phyloP scores from a whole-genome alignment of 2,888 invertebrate species.

The Flexamia atlantica region DNA sequence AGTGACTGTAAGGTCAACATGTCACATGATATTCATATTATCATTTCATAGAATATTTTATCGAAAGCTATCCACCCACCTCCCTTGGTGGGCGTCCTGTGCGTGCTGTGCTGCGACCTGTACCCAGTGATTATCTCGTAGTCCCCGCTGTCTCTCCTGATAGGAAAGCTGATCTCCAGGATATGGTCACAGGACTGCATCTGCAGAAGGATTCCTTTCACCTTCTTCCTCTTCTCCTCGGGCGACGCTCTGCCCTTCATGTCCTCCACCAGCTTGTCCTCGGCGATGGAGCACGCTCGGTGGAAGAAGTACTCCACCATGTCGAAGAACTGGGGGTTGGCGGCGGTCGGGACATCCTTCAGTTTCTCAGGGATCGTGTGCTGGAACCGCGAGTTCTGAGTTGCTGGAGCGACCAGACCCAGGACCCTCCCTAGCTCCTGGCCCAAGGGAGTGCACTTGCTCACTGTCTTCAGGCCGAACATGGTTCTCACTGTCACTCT shows the following conservation, averaged over 20 bases:
- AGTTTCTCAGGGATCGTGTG: constrained; percentile 91
- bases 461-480: constrained; percentile 43
- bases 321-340: constrained; percentile 94
- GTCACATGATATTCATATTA: not conserved
- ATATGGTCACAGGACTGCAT: constrained; percentile 98
- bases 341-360: constrained; percentile 86
- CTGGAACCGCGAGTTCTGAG: constrained; percentile 75
- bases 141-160: constrained; percentile 96
- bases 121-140: constrained; percentile 99
- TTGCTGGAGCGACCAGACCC: constrained; percentile 74
- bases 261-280: constrained; percentile 93
- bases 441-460: constrained; percentile 28
- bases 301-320: constrained; percentile 99
- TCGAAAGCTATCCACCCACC: constrained; percentile 80
- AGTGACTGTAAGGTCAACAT: too few species aligned
- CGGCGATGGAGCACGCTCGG: constrained; percentile 92
- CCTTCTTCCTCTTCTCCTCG: constrained; percentile 95
- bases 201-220: constrained; percentile 94
- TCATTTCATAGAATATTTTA: not conserved
- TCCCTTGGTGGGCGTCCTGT: constrained; percentile 98
- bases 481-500: not conserved
- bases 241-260: constrained; percentile 84
- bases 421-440: constrained; percentile 45
- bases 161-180: constrained; percentile 95
- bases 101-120: constrained; percentile 97